These are phyloP conservation scores for Fopius arisanus DNA, from an alignment of 1,140 invertebrate genomes.

Conservation along the genomic window DNA sequence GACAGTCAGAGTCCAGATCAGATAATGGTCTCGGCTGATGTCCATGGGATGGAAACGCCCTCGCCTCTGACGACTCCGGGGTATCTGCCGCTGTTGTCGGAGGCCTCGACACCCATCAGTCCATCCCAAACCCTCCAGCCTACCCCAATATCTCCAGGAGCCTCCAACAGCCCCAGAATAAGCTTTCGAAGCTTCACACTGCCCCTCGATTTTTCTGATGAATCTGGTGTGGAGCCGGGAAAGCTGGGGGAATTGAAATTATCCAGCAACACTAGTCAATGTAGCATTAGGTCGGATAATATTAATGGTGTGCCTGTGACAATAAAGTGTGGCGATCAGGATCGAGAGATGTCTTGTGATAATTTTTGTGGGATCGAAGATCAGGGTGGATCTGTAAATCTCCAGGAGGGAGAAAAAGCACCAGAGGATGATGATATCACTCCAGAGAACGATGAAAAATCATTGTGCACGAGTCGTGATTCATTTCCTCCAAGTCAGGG, in stretches of 20 bases:
- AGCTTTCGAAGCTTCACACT: slow-evolving; percentile 62
- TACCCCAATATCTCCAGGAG: slow-evolving; percentile 51
- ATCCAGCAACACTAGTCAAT: slow-evolving; percentile 52
- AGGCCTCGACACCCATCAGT: slow-evolving; percentile 59
- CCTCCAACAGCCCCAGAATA: slow-evolving; percentile 58
- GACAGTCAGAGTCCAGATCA: slow-evolving; percentile 69
- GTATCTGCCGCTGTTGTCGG: slow-evolving; percentile 58
- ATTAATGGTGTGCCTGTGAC: slow-evolving; percentile 35
- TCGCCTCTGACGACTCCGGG: slow-evolving; percentile 60
- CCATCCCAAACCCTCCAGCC: slow-evolving; percentile 51
- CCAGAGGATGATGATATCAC: neutral
- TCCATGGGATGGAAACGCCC: slow-evolving; percentile 60
- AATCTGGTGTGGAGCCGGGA: slow-evolving; percentile 35
- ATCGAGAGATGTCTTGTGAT: slow-evolving; percentile 48
- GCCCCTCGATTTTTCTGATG: slow-evolving; percentile 53
- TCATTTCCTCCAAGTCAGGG: slow-evolving; percentile 18
- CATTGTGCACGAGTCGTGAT: slow-evolving; percentile 16
- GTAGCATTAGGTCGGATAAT: slow-evolving; percentile 44
- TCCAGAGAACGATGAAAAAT: slow-evolving; percentile 15
- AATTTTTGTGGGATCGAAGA: slow-evolving; percentile 12
- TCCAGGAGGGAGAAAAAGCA: neutral
- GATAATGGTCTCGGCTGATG: slow-evolving; percentile 62
- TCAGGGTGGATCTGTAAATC: neutral
- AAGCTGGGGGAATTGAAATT: slow-evolving; percentile 42
- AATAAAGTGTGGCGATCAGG: slow-evolving; percentile 19